phyloP scores from a whole-genome alignment of 2,797 vertebrate genomes.

The Discoglossus pictus region DNA sequence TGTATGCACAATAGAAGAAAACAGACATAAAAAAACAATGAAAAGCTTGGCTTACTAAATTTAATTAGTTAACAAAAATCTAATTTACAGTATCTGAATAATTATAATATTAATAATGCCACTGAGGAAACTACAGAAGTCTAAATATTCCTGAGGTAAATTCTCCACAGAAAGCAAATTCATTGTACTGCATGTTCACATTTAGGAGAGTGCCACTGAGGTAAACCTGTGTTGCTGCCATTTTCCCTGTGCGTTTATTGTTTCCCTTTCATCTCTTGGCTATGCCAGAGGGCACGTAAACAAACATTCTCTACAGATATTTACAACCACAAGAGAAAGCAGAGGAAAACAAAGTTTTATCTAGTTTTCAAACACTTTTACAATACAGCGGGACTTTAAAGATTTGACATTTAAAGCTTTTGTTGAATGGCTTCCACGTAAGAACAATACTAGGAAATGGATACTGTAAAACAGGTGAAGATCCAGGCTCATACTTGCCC shows the following conservation, averaged over 20 bases:
- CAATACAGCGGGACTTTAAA: not conserved
- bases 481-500: not conserved
- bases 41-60: too few species aligned
- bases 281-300: conserved; percentile 37
- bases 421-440: not conserved
- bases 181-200: too few species aligned
- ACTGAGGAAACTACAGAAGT: too few species aligned
- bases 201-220: not conserved
- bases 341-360: conserved; percentile 6
- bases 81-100: too few species aligned
- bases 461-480: not conserved
- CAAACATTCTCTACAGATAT: conserved; percentile 34
- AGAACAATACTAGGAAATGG: not conserved
- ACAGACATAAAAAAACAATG: too few species aligned
- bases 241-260: conserved; percentile 20
- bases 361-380: conserved; percentile 17
- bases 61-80: too few species aligned
- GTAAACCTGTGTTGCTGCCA: conserved; percentile 12
- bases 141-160: too few species aligned
- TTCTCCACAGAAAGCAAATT: too few species aligned
- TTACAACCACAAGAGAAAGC: conserved; percentile 7
- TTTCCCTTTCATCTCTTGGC: conserved; percentile 30
- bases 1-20: too few species aligned
- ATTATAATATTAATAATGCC: too few species aligned
- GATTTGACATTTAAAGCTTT: not conserved